phyloP scores from a whole-genome alignment of 2,797 vertebrate genomes.

The Melanotaenia maccullochi region DNA sequence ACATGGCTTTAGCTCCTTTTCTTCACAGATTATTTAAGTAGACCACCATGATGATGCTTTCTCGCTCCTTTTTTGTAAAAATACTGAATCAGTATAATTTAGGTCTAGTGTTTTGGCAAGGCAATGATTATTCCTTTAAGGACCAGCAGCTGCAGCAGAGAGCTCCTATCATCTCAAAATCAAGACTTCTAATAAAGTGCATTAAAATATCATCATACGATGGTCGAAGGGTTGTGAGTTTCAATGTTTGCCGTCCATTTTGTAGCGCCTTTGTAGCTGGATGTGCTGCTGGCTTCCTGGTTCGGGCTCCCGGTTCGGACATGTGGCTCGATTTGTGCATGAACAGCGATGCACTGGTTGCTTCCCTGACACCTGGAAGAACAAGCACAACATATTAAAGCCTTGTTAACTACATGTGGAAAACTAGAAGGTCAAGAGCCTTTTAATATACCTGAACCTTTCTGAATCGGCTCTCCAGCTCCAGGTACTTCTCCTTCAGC shows the following conservation, averaged over 20 bases:
- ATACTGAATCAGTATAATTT: background rate
- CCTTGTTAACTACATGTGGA: background rate
- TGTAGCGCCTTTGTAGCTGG: slow-evolving; percentile 10
- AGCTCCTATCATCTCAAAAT: background rate
- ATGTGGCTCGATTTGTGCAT: slow-evolving; percentile 19
- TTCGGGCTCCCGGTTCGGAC: background rate
- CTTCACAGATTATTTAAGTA: slow-evolving; percentile 76
- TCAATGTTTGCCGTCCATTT: slow-evolving; percentile 16
- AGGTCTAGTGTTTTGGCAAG: slow-evolving; percentile 18
- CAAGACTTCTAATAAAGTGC: slow-evolving; percentile 26
- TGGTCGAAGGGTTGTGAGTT: background rate
- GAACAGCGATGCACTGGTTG: slow-evolving; percentile 14
- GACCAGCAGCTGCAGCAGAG: background rate
- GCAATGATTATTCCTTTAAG: background rate
- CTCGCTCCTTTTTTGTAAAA: background rate
- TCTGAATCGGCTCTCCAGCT: slow-evolving; percentile 60
- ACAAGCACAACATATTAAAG: background rate
- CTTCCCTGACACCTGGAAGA: slow-evolving; percentile 37
- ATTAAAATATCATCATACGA: background rate
- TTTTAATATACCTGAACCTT: slow-evolving; percentile 57
- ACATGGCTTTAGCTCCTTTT: background rate
- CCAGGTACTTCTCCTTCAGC: slow-evolving; percentile 63
- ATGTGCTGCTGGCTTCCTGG: background rate
- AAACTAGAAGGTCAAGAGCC: too few relatives aligned
- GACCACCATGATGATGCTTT: slow-evolving; percentile 75